Evolutionary conservation across 2,888 invertebrate genomes (phyloP), one percentile per base, ranked within the genome.

Genomic region (Drosophila borborema): DNA sequence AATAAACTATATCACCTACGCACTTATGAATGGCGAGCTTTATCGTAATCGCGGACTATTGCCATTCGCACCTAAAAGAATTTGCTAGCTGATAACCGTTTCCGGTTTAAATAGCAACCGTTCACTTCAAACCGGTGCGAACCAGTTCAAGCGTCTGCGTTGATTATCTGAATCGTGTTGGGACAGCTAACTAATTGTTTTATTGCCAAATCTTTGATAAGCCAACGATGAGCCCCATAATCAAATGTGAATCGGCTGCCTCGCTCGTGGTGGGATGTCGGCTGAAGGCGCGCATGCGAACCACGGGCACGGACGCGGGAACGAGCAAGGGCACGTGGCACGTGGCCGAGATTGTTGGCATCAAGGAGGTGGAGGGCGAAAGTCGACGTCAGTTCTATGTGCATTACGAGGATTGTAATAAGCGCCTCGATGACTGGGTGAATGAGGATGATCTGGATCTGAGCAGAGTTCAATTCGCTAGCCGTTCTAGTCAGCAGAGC

Each of bases 401-500:
- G 20, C 99, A 99, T 93, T 99, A 98, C 94, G 97, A 99, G 81
- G 99, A 99, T 93, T 99, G 98, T 93, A 99, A 99, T 93, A 99
- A 99, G 94, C 95, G 99, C 55, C 94, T 99, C 89, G 99, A 99
- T 92, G 99, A 99, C 94, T 99, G 99, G 99, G 98, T 99, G 9
- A 95, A 95, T 0, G 98, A 98, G 93, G 98, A 98, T 86, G 95
- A 97, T 92, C 94, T 99, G 92, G 98, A 99, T 91, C 96, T 98
- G 20, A 94, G 97, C 63, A 97, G 98, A 93, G 97, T 99, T 28
- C 98, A 98, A 92, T 97, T 97, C 92, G 98, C 98, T 0, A 94
- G 96, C n/a, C 54, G 40, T 2, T 23, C 3, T 12, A 23, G 12
- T 10, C 38, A 55, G 2, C 40, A n/a, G 28, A 3, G 3, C 18